Percentiles rank a stretch among this genome's conserved stretches.
Evolutionary conservation across 2,113 vertebrate species (phyloP).

Genomic region (Rana temporaria): DNA sequence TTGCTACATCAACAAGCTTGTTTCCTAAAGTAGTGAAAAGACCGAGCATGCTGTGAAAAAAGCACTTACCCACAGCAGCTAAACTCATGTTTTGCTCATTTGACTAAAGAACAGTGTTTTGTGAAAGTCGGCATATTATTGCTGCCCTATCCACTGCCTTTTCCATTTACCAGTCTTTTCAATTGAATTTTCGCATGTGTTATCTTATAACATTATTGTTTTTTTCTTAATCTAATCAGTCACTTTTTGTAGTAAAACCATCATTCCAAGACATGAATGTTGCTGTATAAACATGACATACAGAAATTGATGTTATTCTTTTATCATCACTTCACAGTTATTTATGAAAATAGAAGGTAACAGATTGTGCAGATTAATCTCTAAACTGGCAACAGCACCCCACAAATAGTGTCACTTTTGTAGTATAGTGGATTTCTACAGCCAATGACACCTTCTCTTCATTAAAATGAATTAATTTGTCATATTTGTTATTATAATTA

Average conservation of each 20-base stretch:
- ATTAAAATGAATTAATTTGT: neutral
- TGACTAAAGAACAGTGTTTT: no score
- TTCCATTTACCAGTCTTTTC: no score
- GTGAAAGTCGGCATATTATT: no score
- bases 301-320: conserved; percentile 30
- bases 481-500: neutral
- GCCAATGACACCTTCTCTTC: neutral
- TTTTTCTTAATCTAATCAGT: conserved; percentile 22
- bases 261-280: conserved; percentile 5
- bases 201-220: conserved; percentile 24
- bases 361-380: neutral
- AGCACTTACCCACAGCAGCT: no score
- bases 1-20: no score
- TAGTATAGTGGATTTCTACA: neutral
- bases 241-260: neutral
- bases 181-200: neutral
- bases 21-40: no score
- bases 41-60: no score
- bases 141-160: no score
- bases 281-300: conserved; percentile 30
- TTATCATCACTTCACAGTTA: neutral
- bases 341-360: conserved; percentile 27
- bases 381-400: conserved; percentile 6
- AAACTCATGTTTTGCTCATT: no score
- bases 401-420: conserved; percentile 31